These are phyloP conservation scores for Diaprepes abbreviatus DNA, from an alignment of 2,888 invertebrate species.

Conservation along the genomic window DNA sequence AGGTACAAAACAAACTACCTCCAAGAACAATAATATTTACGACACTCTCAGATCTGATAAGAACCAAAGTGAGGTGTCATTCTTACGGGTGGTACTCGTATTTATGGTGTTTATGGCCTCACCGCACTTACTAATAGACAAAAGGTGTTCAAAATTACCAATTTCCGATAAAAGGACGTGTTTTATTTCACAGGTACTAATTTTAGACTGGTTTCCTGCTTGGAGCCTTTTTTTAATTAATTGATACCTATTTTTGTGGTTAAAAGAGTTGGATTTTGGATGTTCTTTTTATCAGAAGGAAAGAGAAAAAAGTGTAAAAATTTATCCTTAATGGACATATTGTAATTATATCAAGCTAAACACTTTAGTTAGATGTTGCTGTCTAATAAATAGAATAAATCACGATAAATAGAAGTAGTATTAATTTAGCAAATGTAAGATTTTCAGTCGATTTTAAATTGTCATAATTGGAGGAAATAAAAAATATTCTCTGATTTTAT, in stretches of 20 bases:
- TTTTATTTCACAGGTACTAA: conserved; percentile 36
- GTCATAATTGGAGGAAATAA: too few species aligned
- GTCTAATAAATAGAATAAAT: too few species aligned
- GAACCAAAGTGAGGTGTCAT: conserved; percentile 58
- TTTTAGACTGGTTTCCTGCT: conserved; percentile 22
- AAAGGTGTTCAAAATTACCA: conserved; percentile 61
- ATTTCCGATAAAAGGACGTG: conserved; percentile 56
- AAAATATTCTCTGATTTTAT: too few species aligned
- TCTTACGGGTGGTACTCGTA: conserved; percentile 60
- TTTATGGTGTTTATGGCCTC: conserved; percentile 60
- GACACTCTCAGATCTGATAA: conserved; percentile 61
- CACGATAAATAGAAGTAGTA: too few species aligned
- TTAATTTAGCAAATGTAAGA: too few species aligned
- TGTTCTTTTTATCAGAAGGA: conserved; percentile 13
- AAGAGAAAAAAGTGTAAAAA: too few species aligned
- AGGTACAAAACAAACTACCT: conserved; percentile 41
- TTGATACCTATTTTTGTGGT: conserved; percentile 28
- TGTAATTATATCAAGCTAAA: too few species aligned
- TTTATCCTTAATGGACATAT: too few species aligned
- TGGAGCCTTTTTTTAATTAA: conserved; percentile 28
- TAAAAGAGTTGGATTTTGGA: conserved; percentile 10
- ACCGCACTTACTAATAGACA: conserved; percentile 58
- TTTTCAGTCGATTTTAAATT: too few species aligned
- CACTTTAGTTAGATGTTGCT: too few species aligned
- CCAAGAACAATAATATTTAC: conserved; percentile 57